phyloP scores from a whole-genome alignment of 2,797 vertebrate species.

The Lepus townsendii region DNA sequence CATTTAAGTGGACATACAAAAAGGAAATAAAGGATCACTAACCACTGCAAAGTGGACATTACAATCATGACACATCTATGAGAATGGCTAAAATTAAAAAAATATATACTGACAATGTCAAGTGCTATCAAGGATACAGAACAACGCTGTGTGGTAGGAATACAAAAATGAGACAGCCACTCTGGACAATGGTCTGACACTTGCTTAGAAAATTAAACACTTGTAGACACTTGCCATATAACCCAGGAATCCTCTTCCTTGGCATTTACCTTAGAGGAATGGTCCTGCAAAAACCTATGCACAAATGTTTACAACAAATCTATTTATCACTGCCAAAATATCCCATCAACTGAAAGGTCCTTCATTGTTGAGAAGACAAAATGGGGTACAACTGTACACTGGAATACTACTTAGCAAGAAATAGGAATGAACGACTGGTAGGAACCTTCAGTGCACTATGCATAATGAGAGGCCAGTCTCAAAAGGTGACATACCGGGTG shows the following conservation, averaged over 20 bases:
- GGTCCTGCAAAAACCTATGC: background rate
- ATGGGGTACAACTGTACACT: background rate
- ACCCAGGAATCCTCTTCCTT: slow-evolving; percentile 11
- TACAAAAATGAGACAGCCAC: background rate
- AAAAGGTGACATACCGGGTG: background rate
- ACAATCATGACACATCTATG: background rate
- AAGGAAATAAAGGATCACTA: slow-evolving; percentile 17
- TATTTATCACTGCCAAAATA: background rate
- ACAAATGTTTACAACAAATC: slow-evolving; percentile 1
- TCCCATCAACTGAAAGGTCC: background rate
- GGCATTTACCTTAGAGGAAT: background rate
- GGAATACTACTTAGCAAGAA: background rate
- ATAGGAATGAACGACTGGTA: background rate
- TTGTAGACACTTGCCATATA: background rate
- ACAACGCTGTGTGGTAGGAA: background rate
- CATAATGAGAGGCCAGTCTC: background rate
- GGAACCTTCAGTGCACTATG: background rate
- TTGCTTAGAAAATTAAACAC: slow-evolving; percentile 56
- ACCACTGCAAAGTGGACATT: slow-evolving; percentile 17
- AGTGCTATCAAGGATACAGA: slow-evolving; percentile 23
- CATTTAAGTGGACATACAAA: background rate
- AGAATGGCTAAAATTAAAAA: background rate
- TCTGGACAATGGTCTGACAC: background rate
- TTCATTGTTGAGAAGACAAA: background rate
- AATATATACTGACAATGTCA: slow-evolving; percentile 24